A percentile compares a stretch with the other conserved stretches of the same genome.
phyloP scores from a whole-genome alignment of 2,888 invertebrate genomes.

The Dexiosoma caninum region DNA sequence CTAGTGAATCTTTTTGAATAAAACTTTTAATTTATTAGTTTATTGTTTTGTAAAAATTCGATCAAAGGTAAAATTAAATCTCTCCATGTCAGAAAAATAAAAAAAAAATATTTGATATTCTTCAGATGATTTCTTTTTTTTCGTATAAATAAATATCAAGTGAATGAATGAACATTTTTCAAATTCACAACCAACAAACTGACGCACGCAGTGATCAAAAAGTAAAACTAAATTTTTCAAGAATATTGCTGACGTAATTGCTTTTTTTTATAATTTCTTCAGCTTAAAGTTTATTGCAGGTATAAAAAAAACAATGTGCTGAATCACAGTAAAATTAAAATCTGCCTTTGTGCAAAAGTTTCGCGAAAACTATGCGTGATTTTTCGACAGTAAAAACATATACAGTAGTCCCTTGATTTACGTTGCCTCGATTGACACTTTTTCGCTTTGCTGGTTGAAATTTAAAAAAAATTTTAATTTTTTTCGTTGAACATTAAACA shows the following conservation, averaged over 20 bases:
- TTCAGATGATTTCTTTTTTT: not conserved
- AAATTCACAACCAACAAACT: not conserved
- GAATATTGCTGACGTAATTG: slow-evolving; percentile 29
- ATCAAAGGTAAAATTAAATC: slow-evolving; percentile 25
- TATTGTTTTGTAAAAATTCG: slow-evolving; percentile 12
- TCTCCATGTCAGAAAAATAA: slow-evolving; percentile 2
- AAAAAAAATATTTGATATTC: no score
- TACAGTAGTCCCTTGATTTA: no score
- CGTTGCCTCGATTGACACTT: no score
- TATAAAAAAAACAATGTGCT: not conserved
- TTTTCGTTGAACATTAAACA: no score
- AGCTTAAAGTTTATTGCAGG: not conserved
- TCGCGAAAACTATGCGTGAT: not conserved
- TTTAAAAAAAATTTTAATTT: no score
- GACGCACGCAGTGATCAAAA: not conserved
- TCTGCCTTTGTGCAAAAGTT: not conserved
- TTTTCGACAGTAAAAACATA: not conserved
- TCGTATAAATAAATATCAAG: not conserved
- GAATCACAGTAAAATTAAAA: slow-evolving; percentile 18
- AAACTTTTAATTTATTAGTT: slow-evolving; percentile 4
- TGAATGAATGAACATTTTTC: slow-evolving; percentile 1
- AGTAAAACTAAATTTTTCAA: not conserved
- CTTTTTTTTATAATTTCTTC: no score
- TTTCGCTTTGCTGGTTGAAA: no score
- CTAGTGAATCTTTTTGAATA: not conserved